phyloP scores from a whole-genome alignment of 1,140 invertebrate species.

The Bathynomus jamesi region DNA sequence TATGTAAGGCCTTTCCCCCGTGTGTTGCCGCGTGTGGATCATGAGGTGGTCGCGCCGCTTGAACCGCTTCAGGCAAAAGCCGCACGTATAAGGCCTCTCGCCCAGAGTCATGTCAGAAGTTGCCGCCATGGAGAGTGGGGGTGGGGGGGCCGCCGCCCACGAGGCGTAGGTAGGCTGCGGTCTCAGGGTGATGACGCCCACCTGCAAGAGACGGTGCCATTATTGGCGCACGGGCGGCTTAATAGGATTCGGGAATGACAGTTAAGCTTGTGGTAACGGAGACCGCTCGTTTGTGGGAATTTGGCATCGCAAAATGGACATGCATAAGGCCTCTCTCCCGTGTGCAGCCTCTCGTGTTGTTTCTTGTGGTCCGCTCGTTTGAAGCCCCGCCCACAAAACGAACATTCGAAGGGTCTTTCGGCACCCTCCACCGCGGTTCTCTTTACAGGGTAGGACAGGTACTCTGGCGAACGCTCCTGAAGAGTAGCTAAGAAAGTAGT shows the following conservation, averaged over 20 bases:
- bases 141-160: not conserved
- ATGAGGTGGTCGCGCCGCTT: slow-evolving; percentile 53
- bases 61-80: slow-evolving; percentile 50
- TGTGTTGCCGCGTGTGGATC: slow-evolving; percentile 38
- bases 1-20: slow-evolving; percentile 49
- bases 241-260: too few relatives aligned
- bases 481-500: not conserved
- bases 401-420: slow-evolving; percentile 52
- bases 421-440: too few relatives aligned
- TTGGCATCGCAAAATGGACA: slow-evolving; percentile 44
- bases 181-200: not conserved
- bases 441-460: too few relatives aligned
- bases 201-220: not conserved
- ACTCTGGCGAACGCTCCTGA: too few relatives aligned
- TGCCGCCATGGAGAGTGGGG: not conserved
- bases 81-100: slow-evolving; percentile 28
- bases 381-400: slow-evolving; percentile 49
- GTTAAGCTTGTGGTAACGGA: slow-evolving; percentile 47
- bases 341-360: slow-evolving; percentile 41
- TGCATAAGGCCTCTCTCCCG: slow-evolving; percentile 37
- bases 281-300: slow-evolving; percentile 51
- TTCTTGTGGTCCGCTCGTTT: slow-evolving; percentile 42
- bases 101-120: too few relatives aligned
- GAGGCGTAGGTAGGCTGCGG: not conserved
- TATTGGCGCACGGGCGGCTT: too few relatives aligned